A percentile compares a stretch with the other conserved stretches of the same genome.
phyloP scores from a whole-genome alignment of 2,888 invertebrate genomes.

The Phrixothrix hirtus region DNA sequence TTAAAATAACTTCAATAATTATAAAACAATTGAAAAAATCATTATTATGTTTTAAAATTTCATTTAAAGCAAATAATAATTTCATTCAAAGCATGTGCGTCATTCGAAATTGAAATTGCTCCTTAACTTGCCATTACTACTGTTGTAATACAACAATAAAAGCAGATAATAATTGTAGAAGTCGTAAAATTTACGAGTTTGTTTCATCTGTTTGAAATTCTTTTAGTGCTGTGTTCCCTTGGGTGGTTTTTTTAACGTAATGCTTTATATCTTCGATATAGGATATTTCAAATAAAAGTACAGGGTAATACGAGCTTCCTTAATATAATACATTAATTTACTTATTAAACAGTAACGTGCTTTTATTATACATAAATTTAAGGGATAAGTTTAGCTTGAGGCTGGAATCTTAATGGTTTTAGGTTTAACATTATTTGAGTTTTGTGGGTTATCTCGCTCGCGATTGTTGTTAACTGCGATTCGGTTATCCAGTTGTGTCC shows the following conservation, averaged over 20 bases:
- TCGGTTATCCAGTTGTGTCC: constrained; percentile 19
- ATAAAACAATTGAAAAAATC: too few species aligned
- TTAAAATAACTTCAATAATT: too few species aligned
- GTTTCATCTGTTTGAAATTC: neutral
- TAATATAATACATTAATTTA: neutral
- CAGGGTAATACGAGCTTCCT: neutral
- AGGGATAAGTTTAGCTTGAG: constrained; percentile 12
- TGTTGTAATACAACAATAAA: too few species aligned
- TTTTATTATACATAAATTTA: constrained; percentile 13
- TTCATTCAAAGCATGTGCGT: neutral
- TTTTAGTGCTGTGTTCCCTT: neutral
- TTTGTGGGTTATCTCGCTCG: constrained; percentile 19
- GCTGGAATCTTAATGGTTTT: constrained; percentile 13
- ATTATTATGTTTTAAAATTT: too few species aligned
- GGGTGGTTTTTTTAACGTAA: neutral
- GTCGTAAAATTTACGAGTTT: neutral
- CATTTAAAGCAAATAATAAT: too few species aligned
- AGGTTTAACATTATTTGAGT: constrained; percentile 20
- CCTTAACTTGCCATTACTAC: too few species aligned
- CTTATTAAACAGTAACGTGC: constrained; percentile 1
- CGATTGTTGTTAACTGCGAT: constrained; percentile 20
- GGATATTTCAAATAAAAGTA: neutral
- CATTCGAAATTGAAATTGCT: neutral
- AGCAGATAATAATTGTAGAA: neutral
- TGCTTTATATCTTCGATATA: neutral